phyloP scores from a whole-genome alignment of 2,113 vertebrate species.

The Ameiurus melas region DNA sequence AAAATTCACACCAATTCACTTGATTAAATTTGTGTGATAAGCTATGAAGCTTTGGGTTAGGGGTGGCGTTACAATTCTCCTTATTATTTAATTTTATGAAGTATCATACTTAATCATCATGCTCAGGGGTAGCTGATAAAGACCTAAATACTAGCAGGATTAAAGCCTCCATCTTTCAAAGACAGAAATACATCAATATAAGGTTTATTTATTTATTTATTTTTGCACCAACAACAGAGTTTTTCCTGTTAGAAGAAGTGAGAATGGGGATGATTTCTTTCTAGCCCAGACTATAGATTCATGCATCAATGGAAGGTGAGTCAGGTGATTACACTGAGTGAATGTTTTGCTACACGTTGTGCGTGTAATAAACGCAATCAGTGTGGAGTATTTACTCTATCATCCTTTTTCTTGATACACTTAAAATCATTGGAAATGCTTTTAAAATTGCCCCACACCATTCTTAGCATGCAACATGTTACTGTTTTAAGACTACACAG shows the following conservation, averaged over 20 bases:
- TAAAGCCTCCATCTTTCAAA: background rate
- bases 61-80: background rate
- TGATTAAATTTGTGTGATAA: background rate
- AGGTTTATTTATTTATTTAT: background rate
- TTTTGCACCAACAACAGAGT: background rate
- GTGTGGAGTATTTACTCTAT: background rate
- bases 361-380: background rate
- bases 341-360: background rate
- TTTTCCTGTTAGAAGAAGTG: background rate
- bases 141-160: background rate
- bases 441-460: background rate
- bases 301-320: background rate
- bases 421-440: background rate
- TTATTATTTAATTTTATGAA: background rate
- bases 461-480: background rate
- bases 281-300: background rate
- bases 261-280: background rate
- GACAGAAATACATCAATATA: background rate
- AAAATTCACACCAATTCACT: background rate
- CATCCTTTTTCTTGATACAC: background rate
- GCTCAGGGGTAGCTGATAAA: background rate
- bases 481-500: background rate
- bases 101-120: background rate
- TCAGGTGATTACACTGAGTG: background rate
- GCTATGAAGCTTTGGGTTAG: background rate